These are phyloP conservation scores for Dermolepida albohirtum DNA, from an alignment of 2,888 invertebrate species.

Conservation along the genomic window DNA sequence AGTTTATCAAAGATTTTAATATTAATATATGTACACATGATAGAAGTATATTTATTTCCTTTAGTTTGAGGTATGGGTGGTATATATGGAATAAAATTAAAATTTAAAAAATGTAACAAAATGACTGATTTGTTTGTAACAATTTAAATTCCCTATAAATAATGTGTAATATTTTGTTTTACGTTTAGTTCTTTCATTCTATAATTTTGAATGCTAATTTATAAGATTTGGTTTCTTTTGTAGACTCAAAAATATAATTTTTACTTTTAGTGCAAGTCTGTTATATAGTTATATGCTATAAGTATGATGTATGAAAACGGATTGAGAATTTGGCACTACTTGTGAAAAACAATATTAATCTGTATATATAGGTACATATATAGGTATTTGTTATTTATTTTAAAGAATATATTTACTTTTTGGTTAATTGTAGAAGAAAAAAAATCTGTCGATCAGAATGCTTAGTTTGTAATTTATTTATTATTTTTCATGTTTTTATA, in stretches of 20 bases:
- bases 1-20: too few relatives aligned
- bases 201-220: constrained; percentile 16
- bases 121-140: constrained; percentile 30
- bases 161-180: constrained; percentile 26
- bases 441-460: constrained; percentile 24
- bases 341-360: constrained; percentile 25
- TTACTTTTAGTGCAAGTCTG: constrained; percentile 18
- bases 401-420: constrained; percentile 22
- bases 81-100: not conserved
- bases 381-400: constrained; percentile 37
- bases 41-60: constrained; percentile 1
- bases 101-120: constrained; percentile 22
- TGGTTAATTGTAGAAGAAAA: constrained; percentile 18
- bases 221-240: constrained; percentile 14
- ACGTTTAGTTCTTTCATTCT: constrained; percentile 18
- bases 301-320: not conserved
- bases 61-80: constrained; percentile 11
- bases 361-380: constrained; percentile 31
- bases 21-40: too few relatives aligned
- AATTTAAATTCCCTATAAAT: not conserved
- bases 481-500: constrained; percentile 20
- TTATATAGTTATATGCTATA: constrained; percentile 3
- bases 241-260: constrained; percentile 11
- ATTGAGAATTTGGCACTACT: constrained; percentile 18
- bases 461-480: constrained; percentile 33